These are phyloP conservation scores for Tapirus terrestris DNA, from an alignment of 2,113 vertebrate species.

Conservation along the genomic window DNA sequence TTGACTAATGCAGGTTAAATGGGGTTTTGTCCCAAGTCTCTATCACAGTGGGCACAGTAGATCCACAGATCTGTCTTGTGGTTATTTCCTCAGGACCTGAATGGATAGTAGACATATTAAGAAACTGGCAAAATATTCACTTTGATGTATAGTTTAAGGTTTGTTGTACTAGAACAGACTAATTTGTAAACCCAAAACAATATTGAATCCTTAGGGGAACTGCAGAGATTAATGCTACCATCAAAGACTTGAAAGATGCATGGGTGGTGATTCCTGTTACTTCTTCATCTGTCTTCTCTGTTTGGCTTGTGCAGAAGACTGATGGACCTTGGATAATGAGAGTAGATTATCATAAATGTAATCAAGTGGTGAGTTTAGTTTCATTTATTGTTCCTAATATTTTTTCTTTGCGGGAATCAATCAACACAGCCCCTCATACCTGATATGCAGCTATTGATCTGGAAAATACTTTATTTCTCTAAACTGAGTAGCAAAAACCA, in stretches of 20 bases:
- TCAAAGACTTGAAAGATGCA: background rate
- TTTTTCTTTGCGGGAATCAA: background rate
- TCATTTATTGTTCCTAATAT: background rate
- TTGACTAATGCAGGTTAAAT: background rate
- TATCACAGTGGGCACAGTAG: background rate
- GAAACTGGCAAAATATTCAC: background rate
- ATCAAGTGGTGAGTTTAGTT: background rate
- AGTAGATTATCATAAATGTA: background rate
- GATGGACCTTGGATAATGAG: background rate
- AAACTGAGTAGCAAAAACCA: background rate
- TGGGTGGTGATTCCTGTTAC: background rate
- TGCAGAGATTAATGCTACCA: background rate
- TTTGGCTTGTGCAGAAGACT: background rate
- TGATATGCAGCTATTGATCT: background rate
- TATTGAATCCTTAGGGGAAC: background rate
- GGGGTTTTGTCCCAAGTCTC: background rate
- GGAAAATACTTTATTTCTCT: background rate
- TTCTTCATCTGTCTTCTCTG: background rate
- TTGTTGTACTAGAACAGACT: background rate
- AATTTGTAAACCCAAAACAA: background rate
- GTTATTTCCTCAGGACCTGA: background rate
- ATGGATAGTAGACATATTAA: background rate
- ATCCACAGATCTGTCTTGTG: background rate
- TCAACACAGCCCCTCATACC: background rate
- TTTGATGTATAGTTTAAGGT: background rate